Base-by-base conservation (phyloP, 1,140 invertebrate species). In the Fopius arisanus region DNA sequence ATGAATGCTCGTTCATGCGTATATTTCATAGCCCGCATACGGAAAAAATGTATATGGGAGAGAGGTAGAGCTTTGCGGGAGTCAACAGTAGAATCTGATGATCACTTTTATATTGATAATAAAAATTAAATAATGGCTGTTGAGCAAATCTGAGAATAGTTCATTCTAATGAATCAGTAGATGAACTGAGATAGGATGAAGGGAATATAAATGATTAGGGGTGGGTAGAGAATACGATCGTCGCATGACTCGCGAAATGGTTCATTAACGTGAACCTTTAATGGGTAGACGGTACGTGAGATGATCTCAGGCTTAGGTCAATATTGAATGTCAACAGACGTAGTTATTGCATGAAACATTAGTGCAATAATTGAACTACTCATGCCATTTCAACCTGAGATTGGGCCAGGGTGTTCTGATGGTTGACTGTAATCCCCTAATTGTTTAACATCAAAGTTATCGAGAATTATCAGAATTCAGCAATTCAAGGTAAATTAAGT, bases 281-380 rank as follows among this genome's bases (percentile, higher is more conserved):
- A 59, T 28, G 54, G 23, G 19, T 59, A 21, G 54, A 59, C 54
- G 54, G 43, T 59, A 59, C 54, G 54, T 59, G 54, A 59, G 54
- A 59, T 59, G 54, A 59, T 59, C 54, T 59, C 54, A 23, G 14
- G 54, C 54, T 59, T 59, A 59, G 54, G 54, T 59, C 54, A 59
- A 59, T 23, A 59, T 59, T 59, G 5, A 28, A 23, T 59, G 54
- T 59, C 54, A 23, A 59, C 54, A 59, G 54, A 59, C 54, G 54
- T 59, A 59, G 54, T 59, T 26, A 59, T 59, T 59, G 54, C 21
- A 59, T 59, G 54, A 59, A 59, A 23, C 54, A 59, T 59, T 59
- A 59, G 54, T 12, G 54, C 54, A 59, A 59, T 59, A 59, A 59
- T 59, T 23, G 21, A 59, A 59, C 21, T 59, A 26, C 19, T 19